Evolutionary conservation across 2,113 vertebrate genomes (phyloP).

Genomic region (Cephalophus harveyi): DNA sequence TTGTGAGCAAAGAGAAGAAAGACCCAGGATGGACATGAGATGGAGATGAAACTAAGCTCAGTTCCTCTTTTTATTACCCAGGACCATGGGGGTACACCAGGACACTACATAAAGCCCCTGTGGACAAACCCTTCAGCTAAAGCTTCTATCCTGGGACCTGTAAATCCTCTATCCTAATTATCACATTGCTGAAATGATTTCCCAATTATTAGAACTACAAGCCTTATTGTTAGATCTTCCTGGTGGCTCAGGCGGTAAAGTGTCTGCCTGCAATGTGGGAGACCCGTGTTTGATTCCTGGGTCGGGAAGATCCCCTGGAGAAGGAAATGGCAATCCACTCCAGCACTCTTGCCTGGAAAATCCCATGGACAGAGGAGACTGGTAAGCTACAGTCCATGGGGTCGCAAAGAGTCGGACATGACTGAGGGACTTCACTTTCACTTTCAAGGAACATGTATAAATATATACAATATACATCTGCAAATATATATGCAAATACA

Average conservation of each 20-base stretch:
- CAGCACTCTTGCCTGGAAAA: too few relatives aligned
- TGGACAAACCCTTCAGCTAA: background rate
- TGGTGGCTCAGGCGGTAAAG: too few relatives aligned
- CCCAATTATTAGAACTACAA: background rate
- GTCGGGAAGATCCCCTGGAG: too few relatives aligned
- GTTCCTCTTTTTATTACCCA: background rate
- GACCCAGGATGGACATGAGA: background rate
- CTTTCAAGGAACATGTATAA: background rate
- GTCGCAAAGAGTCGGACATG: too few relatives aligned
- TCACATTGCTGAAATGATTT: background rate
- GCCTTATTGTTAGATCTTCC: background rate
- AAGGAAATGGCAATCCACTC: too few relatives aligned
- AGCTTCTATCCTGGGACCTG: background rate
- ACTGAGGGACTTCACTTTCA: too few relatives aligned
- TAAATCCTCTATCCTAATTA: background rate
- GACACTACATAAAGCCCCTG: accelerated
- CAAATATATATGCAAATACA: background rate
- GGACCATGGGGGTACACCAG: accelerated
- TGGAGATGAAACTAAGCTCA: background rate
- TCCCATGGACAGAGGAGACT: too few relatives aligned
- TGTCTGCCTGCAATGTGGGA: too few relatives aligned
- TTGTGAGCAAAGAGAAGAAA: background rate
- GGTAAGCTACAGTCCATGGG: too few relatives aligned
- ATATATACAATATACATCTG: background rate
- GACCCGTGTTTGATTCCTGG: too few relatives aligned